These are phyloP conservation scores for Poeciliopsis occidentalis DNA, from an alignment of 2,113 vertebrate species.

Conservation along the genomic window DNA sequence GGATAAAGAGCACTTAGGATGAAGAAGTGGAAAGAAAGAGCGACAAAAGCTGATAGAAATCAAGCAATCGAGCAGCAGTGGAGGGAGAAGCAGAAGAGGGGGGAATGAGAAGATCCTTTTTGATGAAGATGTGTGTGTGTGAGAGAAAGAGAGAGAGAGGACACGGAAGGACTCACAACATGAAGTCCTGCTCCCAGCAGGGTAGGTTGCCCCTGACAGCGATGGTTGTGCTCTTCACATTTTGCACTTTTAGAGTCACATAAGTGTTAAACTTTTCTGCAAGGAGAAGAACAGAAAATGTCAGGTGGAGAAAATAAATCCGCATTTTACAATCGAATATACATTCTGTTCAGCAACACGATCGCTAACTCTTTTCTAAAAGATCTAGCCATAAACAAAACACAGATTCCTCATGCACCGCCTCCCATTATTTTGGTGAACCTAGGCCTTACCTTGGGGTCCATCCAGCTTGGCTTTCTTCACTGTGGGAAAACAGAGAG, in stretches of 20 bases:
- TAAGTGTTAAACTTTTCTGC: conserved; percentile 98
- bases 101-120: conserved; percentile 9
- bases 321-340: background rate
- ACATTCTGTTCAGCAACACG: background rate
- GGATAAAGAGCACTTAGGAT: conserved; percentile 48
- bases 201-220: conserved; percentile 93
- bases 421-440: conserved; percentile 37
- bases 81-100: conserved; percentile 23
- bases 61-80: conserved; percentile 26
- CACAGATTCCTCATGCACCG: conserved; percentile 8
- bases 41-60: conserved; percentile 29
- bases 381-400: conserved; percentile 18
- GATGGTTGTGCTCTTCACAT: conserved; percentile 98
- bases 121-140: conserved; percentile 20
- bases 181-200: conserved; percentile 98
- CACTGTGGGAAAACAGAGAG: conserved; percentile 85
- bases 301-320: background rate
- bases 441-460: conserved; percentile 88
- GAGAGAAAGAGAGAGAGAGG: conserved; percentile 14
- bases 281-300: background rate
- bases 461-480: conserved; percentile 98
- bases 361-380: conserved; percentile 26
- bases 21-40: conserved; percentile 26
- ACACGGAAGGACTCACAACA: conserved; percentile 90
- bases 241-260: conserved; percentile 97